A percentile compares a stretch with the other conserved stretches of the same genome.
These are phyloP conservation scores for Trachymyrmex septentrionalis DNA, from an alignment of 1,140 invertebrate species.

Conservation along the genomic window DNA sequence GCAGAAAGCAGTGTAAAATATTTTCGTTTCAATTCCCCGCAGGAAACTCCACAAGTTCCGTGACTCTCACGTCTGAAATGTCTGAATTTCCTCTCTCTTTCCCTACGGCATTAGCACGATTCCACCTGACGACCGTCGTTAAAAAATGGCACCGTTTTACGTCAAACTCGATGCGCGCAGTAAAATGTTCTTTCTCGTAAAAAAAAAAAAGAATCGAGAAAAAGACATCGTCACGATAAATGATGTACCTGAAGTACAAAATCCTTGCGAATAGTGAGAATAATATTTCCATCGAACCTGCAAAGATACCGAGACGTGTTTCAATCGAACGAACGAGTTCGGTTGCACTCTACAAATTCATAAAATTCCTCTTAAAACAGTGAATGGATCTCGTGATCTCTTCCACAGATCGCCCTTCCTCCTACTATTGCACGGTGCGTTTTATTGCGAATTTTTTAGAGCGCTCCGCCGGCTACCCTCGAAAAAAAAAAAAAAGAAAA, in stretches of 20 bases:
- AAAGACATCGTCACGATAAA: constrained; percentile 24
- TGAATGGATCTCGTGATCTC: background rate
- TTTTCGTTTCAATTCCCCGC: constrained; percentile 37
- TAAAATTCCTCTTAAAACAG: constrained; percentile 61
- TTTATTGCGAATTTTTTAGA: constrained; percentile 68
- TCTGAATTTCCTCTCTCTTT: constrained; percentile 28
- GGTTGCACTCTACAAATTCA: constrained; percentile 71
- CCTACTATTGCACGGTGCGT: background rate
- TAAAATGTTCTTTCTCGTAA: constrained; percentile 49
- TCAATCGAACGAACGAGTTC: constrained; percentile 70
- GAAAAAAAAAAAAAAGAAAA: constrained; percentile 5
- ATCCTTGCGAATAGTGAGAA: constrained; percentile 46
- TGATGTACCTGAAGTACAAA: constrained; percentile 41
- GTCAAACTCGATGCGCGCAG: constrained; percentile 18
- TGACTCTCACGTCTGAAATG: background rate
- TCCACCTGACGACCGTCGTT: background rate
- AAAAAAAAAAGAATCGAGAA: constrained; percentile 45
- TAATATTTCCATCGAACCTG: constrained; percentile 61
- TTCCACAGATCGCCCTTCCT: background rate
- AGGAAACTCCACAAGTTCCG: constrained; percentile 35
- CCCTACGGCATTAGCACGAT: constrained; percentile 34
- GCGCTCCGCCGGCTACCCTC: constrained; percentile 3
- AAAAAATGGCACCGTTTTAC: constrained; percentile 34
- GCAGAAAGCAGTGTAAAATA: constrained; percentile 25
- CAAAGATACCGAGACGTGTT: background rate